Conservation (phyloP, 2,113 vertebrate genomes). For the Peromyscus californicus region DNA sequence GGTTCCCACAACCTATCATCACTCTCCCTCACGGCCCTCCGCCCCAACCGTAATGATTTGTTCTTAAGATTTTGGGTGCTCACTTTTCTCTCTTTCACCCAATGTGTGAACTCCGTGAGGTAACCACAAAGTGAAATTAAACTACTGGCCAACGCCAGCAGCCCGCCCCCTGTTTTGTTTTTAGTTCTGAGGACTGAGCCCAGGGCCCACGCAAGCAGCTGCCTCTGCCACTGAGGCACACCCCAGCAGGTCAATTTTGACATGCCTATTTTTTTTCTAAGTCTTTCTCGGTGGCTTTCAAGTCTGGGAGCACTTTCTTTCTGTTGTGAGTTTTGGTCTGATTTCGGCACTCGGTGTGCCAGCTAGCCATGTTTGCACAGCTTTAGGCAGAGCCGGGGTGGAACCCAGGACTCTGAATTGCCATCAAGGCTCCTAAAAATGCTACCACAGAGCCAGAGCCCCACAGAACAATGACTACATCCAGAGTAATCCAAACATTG, state of each 20-base stretch:
- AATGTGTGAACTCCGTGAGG: background rate
- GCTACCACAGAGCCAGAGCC: background rate
- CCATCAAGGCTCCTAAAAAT: background rate
- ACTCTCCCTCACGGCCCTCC: background rate
- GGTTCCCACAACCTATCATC: background rate
- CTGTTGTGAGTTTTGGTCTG: background rate
- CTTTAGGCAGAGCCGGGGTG: background rate
- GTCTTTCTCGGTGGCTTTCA: background rate
- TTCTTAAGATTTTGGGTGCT: constrained; percentile 2
- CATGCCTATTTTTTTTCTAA: background rate
- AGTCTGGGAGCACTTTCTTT: background rate
- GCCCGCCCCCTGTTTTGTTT: background rate
- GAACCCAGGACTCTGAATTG: background rate
- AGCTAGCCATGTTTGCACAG: background rate
- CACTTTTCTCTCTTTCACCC: background rate
- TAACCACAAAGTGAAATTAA: background rate
- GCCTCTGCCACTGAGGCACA: rapidly evolving
- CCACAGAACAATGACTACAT: background rate
- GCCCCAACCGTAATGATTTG: background rate
- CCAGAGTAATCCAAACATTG: background rate
- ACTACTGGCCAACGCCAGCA: background rate
- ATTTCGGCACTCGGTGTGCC: background rate
- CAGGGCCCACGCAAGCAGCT: no score
- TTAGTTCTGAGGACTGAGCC: background rate
- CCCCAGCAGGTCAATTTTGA: no score